A percentile compares a stretch with the other conserved stretches of the same genome.
phyloP scores from a whole-genome alignment of 2,113 vertebrate genomes.

The Phycodurus eques region DNA sequence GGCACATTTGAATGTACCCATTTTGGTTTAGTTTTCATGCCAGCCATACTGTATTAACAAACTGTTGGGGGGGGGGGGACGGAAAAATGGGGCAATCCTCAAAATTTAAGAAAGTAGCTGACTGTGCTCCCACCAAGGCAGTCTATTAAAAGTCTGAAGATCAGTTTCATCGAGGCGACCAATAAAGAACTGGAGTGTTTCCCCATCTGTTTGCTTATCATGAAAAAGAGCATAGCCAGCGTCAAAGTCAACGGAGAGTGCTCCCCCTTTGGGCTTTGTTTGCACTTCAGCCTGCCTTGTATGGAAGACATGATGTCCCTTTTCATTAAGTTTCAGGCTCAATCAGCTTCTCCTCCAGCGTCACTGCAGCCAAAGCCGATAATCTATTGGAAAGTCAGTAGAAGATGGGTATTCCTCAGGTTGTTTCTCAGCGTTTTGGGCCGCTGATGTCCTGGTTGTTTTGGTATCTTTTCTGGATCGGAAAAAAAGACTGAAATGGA shows the following conservation, averaged over 20 bases:
- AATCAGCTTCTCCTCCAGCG: constrained; percentile 9
- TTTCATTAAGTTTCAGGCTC: constrained; percentile 1
- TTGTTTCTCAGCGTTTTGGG: neutral
- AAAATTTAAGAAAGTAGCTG: constrained; percentile 66
- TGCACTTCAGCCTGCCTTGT: constrained; percentile 58
- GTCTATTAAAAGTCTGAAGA: constrained; percentile 61
- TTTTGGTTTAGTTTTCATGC: neutral
- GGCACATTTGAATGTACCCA: neutral
- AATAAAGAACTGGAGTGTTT: constrained; percentile 62
- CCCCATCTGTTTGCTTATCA: constrained; percentile 70
- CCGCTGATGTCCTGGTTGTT: neutral
- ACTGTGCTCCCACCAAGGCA: constrained; percentile 60
- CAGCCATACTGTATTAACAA: neutral
- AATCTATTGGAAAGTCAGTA: neutral
- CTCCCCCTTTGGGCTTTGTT: constrained; percentile 58
- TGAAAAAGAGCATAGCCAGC: constrained; percentile 62
- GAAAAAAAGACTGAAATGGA: neutral
- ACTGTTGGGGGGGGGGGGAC: neutral
- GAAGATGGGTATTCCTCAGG: constrained; percentile 5
- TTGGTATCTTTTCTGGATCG: neutral
- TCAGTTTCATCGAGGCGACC: constrained; percentile 57
- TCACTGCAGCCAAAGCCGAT: constrained; percentile 14
- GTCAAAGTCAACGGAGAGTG: constrained; percentile 59
- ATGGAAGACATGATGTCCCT: constrained; percentile 58
- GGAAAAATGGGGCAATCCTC: constrained; percentile 6